Conservation (phyloP, 2,113 vertebrate genomes). For the Rana temporaria region DNA sequence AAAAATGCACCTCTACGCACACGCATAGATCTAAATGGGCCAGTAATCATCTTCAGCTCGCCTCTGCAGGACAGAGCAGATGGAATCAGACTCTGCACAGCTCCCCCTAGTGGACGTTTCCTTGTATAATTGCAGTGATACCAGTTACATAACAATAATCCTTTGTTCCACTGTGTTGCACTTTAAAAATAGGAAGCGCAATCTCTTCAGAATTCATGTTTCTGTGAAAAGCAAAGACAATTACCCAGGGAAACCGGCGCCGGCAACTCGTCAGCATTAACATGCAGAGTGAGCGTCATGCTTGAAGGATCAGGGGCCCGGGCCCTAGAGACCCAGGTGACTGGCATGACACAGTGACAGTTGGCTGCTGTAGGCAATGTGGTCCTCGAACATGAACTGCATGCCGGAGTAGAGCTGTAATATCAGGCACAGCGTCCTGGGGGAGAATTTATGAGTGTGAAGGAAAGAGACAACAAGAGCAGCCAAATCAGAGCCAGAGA, state of each 20-base stretch:
- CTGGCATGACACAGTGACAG: conserved; percentile 27
- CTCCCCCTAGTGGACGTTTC: too few species aligned
- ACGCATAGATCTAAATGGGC: too few species aligned
- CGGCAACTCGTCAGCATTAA: conserved; percentile 21
- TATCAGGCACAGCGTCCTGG: neutral
- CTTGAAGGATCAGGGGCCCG: neutral
- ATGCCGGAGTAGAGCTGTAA: conserved; percentile 13
- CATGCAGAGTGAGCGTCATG: neutral
- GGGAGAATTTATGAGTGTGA: neutral
- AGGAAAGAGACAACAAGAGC: conserved; percentile 6
- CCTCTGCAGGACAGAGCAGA: too few species aligned
- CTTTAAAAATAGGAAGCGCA: neutral
- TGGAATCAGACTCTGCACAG: too few species aligned
- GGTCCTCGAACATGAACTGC: conserved; percentile 22
- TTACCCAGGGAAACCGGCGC: neutral
- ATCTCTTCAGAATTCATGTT: neutral
- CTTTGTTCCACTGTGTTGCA: neutral
- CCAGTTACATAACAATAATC: too few species aligned
- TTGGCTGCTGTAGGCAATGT: conserved; percentile 33
- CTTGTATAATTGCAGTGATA: too few species aligned
- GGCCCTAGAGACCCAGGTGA: conserved; percentile 5
- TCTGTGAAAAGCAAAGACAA: neutral
- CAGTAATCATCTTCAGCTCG: too few species aligned
- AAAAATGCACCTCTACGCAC: too few species aligned
- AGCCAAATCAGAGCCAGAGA: neutral